These are phyloP conservation scores for Sakesphorus luctuosus DNA, from an alignment of 2,113 vertebrate genomes.

Conservation along the genomic window DNA sequence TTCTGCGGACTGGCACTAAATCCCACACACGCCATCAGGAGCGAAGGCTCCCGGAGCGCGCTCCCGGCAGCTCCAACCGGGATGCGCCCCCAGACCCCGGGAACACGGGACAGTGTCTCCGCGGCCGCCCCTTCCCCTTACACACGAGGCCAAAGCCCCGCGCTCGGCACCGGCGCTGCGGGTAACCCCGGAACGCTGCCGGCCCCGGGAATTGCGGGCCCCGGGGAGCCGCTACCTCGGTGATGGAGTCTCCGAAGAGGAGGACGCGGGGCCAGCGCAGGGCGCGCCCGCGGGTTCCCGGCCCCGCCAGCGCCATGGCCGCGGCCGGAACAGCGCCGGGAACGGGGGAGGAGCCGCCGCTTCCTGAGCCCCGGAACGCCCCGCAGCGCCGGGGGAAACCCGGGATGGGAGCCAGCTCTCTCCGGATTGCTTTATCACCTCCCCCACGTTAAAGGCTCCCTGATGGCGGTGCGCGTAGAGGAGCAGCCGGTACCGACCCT, in stretches of 20 bases:
- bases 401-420: too few relatives aligned
- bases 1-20: not conserved
- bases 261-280: constrained; percentile 83
- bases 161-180: fast-evolving
- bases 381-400: too few relatives aligned
- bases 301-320: not conserved
- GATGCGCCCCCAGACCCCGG: not conserved
- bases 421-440: too few relatives aligned
- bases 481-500: fast-evolving
- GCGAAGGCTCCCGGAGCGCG: fast-evolving
- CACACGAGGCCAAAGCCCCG: not conserved
- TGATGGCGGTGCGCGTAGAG: too few relatives aligned
- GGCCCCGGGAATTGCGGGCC: not conserved
- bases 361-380: too few relatives aligned
- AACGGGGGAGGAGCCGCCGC: not conserved
- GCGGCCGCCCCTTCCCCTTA: too few relatives aligned
- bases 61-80: fast-evolving
- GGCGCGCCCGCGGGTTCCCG: fast-evolving
- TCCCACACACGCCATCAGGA: fast-evolving
- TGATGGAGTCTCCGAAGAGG: constrained; percentile 94
- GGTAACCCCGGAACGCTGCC: not conserved
- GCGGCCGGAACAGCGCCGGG: not conserved
- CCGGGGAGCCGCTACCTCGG: constrained; percentile 79
- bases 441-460: fast-evolving
- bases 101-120: too few relatives aligned